Percentiles rank a stretch among this genome's conserved stretches.
phyloP scores from a whole-genome alignment of 2,797 vertebrate species.

The Crenichthys baileyi region DNA sequence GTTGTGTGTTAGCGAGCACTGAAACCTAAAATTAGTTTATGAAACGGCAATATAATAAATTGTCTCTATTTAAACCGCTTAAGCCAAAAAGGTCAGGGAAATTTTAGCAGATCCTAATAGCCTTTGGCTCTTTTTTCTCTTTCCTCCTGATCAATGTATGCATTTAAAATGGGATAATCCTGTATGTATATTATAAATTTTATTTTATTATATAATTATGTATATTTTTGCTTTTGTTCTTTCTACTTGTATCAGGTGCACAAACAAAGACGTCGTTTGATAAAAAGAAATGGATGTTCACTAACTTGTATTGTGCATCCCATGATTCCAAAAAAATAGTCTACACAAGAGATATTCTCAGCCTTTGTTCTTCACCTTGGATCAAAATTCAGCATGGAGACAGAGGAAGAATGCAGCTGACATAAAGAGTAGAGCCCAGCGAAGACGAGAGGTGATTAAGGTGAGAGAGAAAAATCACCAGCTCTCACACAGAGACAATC shows the following conservation, averaged over 20 bases:
- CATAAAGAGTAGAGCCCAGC: slow-evolving; percentile 23
- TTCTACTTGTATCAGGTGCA: too few species aligned
- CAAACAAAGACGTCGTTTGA: background rate
- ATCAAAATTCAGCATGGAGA: slow-evolving; percentile 34
- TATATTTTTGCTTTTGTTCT: too few species aligned
- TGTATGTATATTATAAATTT: too few species aligned
- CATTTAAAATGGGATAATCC: background rate
- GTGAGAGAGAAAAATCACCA: slow-evolving; percentile 65
- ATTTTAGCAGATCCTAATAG: slow-evolving; percentile 35
- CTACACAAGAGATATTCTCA: slow-evolving; percentile 2
- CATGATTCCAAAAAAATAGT: background rate
- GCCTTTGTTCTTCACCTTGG: slow-evolving; percentile 21
- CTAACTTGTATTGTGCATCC: background rate
- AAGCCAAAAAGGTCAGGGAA: slow-evolving; percentile 49
- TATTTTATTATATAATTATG: too few species aligned
- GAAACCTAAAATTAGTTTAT: slow-evolving; percentile 57
- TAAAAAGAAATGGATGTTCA: background rate
- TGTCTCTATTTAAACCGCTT: slow-evolving; percentile 39
- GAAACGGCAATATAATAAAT: slow-evolving; percentile 64
- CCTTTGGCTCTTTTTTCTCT: slow-evolving; percentile 28
- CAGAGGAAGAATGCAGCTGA: slow-evolving; percentile 37
- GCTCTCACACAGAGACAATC: slow-evolving; percentile 71
- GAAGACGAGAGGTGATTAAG: slow-evolving; percentile 46
- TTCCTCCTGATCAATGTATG: background rate
- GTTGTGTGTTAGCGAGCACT: slow-evolving; percentile 51